Evolutionary conservation across 2,888 invertebrate genomes (phyloP).

Genomic region (Smittia aterrima): DNA sequence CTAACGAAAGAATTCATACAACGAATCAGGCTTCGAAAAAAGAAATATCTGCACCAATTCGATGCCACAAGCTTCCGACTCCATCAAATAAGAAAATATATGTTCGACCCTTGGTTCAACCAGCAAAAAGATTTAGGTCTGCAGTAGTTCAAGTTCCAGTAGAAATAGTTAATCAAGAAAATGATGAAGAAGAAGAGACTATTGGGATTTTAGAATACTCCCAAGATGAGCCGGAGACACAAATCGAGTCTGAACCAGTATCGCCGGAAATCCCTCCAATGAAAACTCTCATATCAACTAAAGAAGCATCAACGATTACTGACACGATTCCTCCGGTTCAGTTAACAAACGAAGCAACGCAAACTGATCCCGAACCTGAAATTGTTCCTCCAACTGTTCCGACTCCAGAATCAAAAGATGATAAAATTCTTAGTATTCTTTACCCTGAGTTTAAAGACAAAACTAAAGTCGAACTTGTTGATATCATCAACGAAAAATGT

Average conservation of each 20-base stretch:
- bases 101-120: neutral
- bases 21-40: neutral
- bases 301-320: too few relatives aligned
- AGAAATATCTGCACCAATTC: neutral
- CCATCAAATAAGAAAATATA: neutral
- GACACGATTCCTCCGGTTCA: too few relatives aligned
- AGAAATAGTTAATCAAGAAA: neutral
- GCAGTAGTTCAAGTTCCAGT: too few relatives aligned
- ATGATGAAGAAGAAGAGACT: too few relatives aligned
- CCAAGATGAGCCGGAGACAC: neutral
- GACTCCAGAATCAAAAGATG: conserved; percentile 19
- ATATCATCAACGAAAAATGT: neutral
- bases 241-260: too few relatives aligned
- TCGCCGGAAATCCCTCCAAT: too few relatives aligned
- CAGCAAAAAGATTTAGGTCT: neutral
- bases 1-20: neutral
- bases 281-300: too few relatives aligned
- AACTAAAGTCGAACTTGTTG: conserved; percentile 2
- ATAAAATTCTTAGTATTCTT: neutral
- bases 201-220: neutral
- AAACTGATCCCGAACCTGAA: too few relatives aligned
- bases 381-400: too few relatives aligned
- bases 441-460: conserved; percentile 10
- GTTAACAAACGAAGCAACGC: too few relatives aligned
- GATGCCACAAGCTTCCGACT: neutral